A percentile compares a stretch with the other conserved stretches of the same genome.
Conservation (phyloP, 1,140 invertebrate genomes). For the Amphibalanus amphitrite region DNA sequence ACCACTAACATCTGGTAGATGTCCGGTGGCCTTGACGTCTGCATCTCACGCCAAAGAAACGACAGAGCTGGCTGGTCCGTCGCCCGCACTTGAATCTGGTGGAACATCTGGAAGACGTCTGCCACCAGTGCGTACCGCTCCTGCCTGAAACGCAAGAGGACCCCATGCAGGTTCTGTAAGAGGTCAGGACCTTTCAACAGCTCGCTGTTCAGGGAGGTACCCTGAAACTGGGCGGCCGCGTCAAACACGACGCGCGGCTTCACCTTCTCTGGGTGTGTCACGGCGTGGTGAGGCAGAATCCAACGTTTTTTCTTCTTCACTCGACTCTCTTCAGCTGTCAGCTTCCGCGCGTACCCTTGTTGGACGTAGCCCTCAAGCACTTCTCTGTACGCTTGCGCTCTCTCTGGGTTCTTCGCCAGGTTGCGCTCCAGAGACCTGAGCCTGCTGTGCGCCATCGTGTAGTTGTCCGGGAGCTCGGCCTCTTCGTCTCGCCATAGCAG, state of each 20-base stretch:
- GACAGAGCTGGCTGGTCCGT: slow-evolving; percentile 13
- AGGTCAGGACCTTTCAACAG: slow-evolving; percentile 14
- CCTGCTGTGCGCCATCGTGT: too few relatives aligned
- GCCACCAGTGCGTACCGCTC: slow-evolving; percentile 9
- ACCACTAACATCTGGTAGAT: slow-evolving; percentile 15
- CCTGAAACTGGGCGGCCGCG: slow-evolving; percentile 8
- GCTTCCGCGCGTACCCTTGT: neutral
- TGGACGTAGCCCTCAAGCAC: too few relatives aligned
- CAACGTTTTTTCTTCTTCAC: too few relatives aligned
- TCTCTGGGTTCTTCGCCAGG: neutral
- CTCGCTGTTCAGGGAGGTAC: slow-evolving; percentile 12
- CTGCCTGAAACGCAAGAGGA: slow-evolving; percentile 14
- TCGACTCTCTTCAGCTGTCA: neutral
- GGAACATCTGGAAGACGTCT: slow-evolving; percentile 16
- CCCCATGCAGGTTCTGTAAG: slow-evolving; percentile 6
- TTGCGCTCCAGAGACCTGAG: too few relatives aligned
- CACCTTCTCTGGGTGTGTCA: slow-evolving; percentile 9
- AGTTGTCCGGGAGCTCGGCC: too few relatives aligned
- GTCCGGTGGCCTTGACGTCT: slow-evolving; percentile 5
- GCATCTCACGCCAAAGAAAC: slow-evolving; percentile 17
- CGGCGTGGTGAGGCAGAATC: slow-evolving; percentile 15
- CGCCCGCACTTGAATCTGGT: slow-evolving; percentile 5
- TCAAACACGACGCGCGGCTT: slow-evolving; percentile 18
- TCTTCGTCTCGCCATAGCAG: too few relatives aligned
- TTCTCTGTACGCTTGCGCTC: too few relatives aligned